Conservation (phyloP, 2,888 invertebrate species). For the Torymus aiolomorphi region DNA sequence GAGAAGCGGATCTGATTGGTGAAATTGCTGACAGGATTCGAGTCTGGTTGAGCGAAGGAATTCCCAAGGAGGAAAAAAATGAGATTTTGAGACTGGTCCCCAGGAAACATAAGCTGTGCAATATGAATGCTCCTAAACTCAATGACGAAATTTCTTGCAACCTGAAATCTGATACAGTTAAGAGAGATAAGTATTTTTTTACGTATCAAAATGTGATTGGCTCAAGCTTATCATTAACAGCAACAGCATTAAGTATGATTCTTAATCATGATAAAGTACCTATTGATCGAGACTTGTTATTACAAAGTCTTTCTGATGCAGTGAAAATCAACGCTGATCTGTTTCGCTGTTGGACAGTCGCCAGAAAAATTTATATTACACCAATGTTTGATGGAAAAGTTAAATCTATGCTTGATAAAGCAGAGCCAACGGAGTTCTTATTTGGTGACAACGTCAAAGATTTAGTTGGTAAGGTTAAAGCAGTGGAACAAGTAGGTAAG, state of each 20-base stretch:
- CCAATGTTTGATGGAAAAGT: constrained; percentile 4
- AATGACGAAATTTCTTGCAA: constrained; percentile 28
- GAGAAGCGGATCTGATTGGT: too few species aligned
- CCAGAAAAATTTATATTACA: too few species aligned
- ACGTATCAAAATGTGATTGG: constrained; percentile 31
- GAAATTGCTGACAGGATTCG: constrained; percentile 27
- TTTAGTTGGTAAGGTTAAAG: too few species aligned
- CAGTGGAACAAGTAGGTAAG: not conserved
- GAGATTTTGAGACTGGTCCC: too few species aligned
- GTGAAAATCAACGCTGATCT: constrained; percentile 31
- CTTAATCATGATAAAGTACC: constrained; percentile 22
- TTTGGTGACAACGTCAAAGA: constrained; percentile 36
- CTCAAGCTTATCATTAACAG: constrained; percentile 7
- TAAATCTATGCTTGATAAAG: constrained; percentile 6
- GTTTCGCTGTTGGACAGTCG: constrained; percentile 12
- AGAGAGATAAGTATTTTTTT: too few species aligned
- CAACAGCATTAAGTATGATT: constrained; percentile 27
- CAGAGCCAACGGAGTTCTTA: constrained; percentile 17
- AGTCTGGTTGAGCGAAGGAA: constrained; percentile 14
- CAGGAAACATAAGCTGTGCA: too few species aligned
- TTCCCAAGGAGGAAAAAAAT: constrained; percentile 20
- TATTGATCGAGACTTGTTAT: constrained; percentile 16
- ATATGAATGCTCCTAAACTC: constrained; percentile 34
- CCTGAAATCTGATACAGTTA: too few species aligned
- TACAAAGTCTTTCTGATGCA: constrained; percentile 14